Base-by-base conservation (phyloP, 2,888 invertebrate species). In the Microchrysa polita region DNA sequence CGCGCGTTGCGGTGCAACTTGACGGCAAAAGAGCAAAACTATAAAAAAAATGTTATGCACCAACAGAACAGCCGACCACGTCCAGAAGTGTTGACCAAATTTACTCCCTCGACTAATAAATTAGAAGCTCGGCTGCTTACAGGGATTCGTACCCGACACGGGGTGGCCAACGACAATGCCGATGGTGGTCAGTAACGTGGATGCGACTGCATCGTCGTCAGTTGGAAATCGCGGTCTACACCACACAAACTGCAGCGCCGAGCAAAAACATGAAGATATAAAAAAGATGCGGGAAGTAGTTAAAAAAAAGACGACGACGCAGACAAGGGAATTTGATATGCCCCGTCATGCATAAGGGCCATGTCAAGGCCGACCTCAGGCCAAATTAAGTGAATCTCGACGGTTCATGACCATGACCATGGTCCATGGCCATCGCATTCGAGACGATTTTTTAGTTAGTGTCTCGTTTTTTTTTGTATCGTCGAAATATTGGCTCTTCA, bases 321-420 rank as follows among this genome's bases (percentile, higher is more conserved):
- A 67, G 69, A 53, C 69, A 14, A 69, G 69, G 69, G 57, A 69
- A 69, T 69, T 55, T 22, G 69, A 69, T 55, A 57, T 40, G 40
- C 53, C 34, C 1, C 27, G 53, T 27, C 55, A 5, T 23, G 14
- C 57, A 22, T 20, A 69, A 69, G 69, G 57, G 55, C 57, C 69
- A 57, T 69, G 69, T 69, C 69, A 69, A 69, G 69, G 69, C 69
- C 57, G 69, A 69, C 69, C 69, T 69, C 69, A 34, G 69, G 69
- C 23, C 57, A 42, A 69, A 69, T 57, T 69, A 69, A 69, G 69
- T 69, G 69, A 69, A 69, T 69, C 69, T 69, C 69, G 57, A 57
- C 57, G 69, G 69, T 42, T 69, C 57, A 69, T 55, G 69, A 69
- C 57, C n/a, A n/a, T n/a, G n/a, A n/a, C n/a, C n/a, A 69, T 48